A percentile compares a stretch with the other conserved stretches of the same genome.
phyloP scores from a whole-genome alignment of 2,113 vertebrate species.

The Mormyrus lacerda region DNA sequence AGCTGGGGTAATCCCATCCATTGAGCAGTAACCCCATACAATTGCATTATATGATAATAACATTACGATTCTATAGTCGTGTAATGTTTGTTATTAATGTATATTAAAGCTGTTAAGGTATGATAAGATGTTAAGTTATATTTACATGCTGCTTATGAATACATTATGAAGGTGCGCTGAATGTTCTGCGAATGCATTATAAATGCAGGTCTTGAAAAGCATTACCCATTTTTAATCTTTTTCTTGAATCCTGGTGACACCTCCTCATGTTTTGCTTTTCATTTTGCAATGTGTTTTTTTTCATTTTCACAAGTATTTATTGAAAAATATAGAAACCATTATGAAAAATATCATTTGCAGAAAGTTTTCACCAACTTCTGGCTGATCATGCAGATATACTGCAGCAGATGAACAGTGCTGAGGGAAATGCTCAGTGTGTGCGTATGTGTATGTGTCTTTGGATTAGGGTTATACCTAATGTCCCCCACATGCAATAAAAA shows the following conservation, averaged over 20 bases:
- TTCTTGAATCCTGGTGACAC: background rate
- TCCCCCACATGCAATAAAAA: no score
- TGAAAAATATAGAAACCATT: background rate
- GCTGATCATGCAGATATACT: background rate
- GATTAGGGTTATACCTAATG: no score
- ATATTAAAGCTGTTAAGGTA: no score
- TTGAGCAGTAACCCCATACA: background rate
- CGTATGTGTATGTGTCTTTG: background rate
- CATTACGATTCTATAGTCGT: no score
- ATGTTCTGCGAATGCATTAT: background rate
- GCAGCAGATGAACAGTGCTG: background rate
- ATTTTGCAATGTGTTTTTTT: background rate
- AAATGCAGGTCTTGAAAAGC: background rate
- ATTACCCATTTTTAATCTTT: background rate
- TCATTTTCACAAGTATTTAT: background rate
- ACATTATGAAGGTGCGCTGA: background rate
- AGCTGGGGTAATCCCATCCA: background rate
- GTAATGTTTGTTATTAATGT: no score
- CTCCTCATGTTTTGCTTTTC: background rate
- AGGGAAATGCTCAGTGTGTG: background rate
- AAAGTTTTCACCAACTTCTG: background rate
- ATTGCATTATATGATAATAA: no score
- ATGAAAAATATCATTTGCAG: background rate
- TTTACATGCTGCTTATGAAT: background rate
- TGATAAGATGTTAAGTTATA: background rate